phyloP scores from a whole-genome alignment of 2,113 vertebrate genomes.

The Phyllostomus hastatus region DNA sequence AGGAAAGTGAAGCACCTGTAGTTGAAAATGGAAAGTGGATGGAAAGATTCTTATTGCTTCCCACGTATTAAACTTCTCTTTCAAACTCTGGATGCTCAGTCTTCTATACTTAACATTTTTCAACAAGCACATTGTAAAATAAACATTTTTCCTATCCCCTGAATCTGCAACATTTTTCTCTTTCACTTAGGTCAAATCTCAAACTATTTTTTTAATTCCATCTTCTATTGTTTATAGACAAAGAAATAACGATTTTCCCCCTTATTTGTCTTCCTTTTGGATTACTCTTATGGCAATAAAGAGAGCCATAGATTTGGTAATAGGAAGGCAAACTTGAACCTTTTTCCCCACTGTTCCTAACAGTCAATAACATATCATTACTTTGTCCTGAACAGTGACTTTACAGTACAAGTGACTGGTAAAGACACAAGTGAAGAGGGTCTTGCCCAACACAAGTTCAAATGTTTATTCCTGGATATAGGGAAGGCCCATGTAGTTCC shows the following conservation, averaged over 20 bases:
- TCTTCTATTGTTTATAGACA: not conserved
- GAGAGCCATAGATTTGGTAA: not conserved
- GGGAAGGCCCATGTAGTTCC: accelerated
- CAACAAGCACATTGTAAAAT: not conserved
- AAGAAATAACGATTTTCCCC: not conserved
- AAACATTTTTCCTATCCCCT: not conserved
- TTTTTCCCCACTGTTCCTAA: not conserved
- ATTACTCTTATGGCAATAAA: not conserved
- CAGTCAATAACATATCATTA: not conserved
- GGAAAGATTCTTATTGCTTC: not conserved
- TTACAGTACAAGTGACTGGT: not conserved
- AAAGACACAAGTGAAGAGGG: not conserved
- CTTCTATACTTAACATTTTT: not conserved
- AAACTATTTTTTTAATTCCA: slow-evolving; percentile 1
- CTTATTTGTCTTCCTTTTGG: not conserved
- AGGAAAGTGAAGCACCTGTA: not conserved
- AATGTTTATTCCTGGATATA: not conserved
- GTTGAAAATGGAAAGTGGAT: not conserved
- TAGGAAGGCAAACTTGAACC: not conserved
- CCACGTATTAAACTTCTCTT: not conserved
- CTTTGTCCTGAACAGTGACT: not conserved
- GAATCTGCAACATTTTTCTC: not conserved
- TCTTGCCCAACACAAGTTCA: not conserved
- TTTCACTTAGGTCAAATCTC: not conserved
- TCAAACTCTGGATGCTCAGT: not conserved